phyloP scores from a whole-genome alignment of 2,888 invertebrate genomes.

The Perizoma flavofasciatum region DNA sequence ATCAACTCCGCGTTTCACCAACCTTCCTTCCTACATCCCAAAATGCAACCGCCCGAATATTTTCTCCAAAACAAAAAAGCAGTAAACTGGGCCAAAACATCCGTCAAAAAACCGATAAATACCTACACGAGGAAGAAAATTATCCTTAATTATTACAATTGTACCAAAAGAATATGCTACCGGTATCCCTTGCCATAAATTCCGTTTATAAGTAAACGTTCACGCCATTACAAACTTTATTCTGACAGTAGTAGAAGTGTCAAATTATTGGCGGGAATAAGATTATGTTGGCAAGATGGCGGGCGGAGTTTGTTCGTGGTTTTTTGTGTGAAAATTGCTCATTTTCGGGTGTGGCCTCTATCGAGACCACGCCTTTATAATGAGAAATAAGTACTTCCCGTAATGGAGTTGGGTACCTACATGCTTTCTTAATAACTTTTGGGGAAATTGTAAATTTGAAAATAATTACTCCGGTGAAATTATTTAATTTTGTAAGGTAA shows the following conservation, averaged over 20 bases:
- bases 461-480: constrained; percentile 13
- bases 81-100: constrained; percentile 45
- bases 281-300: constrained; percentile 32
- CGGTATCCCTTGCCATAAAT: constrained; percentile 5
- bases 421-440: constrained; percentile 27
- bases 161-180: constrained; percentile 30
- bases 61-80: constrained; percentile 41
- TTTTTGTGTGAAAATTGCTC: constrained; percentile 39
- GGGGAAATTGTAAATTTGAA: constrained; percentile 18
- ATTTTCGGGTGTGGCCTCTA: constrained; percentile 35
- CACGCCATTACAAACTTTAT: constrained; percentile 30
- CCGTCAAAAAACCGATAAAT: constrained; percentile 53
- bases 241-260: constrained; percentile 32
- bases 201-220: constrained; percentile 21
- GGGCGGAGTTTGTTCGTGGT: constrained; percentile 28
- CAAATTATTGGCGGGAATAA: constrained; percentile 24
- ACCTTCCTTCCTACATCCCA: constrained; percentile 20
- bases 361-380: constrained; percentile 33
- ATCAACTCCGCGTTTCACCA: no score
- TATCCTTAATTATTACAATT: constrained; percentile 54
- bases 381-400: constrained; percentile 16
- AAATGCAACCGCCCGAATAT: constrained; percentile 38
- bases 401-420: constrained; percentile 16
- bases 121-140: constrained; percentile 54
- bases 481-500: neutral